Evolutionary conservation across 2,797 vertebrate species (phyloP).

Genomic region (Enteromius afrohamiltoni): DNA sequence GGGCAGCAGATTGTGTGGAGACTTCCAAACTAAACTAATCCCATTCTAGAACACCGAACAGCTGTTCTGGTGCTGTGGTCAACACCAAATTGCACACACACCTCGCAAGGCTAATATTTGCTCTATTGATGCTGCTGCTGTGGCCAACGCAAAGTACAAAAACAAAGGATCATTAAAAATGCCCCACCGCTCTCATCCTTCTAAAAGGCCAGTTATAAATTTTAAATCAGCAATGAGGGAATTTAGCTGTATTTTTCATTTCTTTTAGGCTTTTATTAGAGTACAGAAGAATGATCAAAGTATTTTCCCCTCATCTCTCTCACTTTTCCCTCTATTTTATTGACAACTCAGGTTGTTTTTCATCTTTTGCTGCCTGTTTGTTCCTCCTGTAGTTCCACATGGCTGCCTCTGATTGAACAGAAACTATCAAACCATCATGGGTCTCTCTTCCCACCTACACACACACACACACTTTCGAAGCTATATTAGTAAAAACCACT

Average conservation of each 20-base stretch:
- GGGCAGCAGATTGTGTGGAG: slow-evolving; percentile 54
- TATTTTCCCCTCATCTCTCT: slow-evolving; percentile 5
- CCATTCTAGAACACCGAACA: slow-evolving; percentile 51
- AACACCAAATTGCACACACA: slow-evolving; percentile 42
- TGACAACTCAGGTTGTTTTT: slow-evolving; percentile 15
- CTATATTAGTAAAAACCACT: neutral
- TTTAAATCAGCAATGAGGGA: slow-evolving; percentile 34
- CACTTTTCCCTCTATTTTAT: slow-evolving; percentile 7
- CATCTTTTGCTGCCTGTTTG: slow-evolving; percentile 29
- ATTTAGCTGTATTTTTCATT: neutral
- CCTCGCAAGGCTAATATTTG: slow-evolving; percentile 52
- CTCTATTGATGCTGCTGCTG: slow-evolving; percentile 37
- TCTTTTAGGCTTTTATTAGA: slow-evolving; percentile 15
- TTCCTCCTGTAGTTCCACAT: slow-evolving; percentile 38
- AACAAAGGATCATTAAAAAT: slow-evolving; percentile 49
- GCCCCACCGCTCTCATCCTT: slow-evolving; percentile 2
- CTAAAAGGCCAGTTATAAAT: slow-evolving; percentile 34
- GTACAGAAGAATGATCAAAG: slow-evolving; percentile 36
- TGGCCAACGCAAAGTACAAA: slow-evolving; percentile 40
- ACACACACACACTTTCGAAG: neutral
- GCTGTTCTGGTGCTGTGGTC: slow-evolving; percentile 54
- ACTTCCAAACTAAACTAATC: slow-evolving; percentile 60
- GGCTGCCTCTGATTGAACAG: slow-evolving; percentile 29
- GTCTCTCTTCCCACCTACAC: neutral
- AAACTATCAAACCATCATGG: slow-evolving; percentile 14